phyloP scores from a whole-genome alignment of 2,888 invertebrate genomes.

The Pachymerium ferrugineum region DNA sequence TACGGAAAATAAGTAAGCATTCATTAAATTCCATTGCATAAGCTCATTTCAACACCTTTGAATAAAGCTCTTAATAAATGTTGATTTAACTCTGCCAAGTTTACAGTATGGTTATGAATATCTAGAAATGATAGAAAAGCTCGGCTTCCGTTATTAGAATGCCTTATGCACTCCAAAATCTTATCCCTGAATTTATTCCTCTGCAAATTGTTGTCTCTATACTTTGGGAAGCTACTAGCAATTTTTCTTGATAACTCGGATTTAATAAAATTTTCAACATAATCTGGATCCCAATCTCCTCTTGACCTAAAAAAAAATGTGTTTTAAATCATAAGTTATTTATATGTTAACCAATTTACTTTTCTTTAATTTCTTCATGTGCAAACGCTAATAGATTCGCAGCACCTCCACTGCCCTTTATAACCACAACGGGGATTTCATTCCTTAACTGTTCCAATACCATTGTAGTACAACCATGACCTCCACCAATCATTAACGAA shows the following conservation, averaged over 20 bases:
- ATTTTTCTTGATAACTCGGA: conserved; percentile 47
- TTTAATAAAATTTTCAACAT: conserved; percentile 45
- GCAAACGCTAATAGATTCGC: conserved; percentile 47
- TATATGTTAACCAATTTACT: conserved; percentile 33
- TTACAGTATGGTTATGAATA: conserved; percentile 43
- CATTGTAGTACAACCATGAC: conserved; percentile 44
- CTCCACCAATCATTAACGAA: conserved; percentile 47
- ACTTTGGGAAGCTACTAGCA: conserved; percentile 43
- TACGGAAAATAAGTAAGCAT: background rate
- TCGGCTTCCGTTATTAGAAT: conserved; percentile 44
- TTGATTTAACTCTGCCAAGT: conserved; percentile 46
- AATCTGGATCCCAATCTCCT: conserved; percentile 43
- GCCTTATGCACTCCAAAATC: conserved; percentile 46
- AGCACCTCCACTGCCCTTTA: conserved; percentile 47
- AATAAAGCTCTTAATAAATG: conserved; percentile 46
- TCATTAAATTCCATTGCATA: background rate
- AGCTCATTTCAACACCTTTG: conserved; percentile 41
- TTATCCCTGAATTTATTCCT: conserved; percentile 46
- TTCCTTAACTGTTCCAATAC: conserved; percentile 45
- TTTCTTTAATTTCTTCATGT: conserved; percentile 45
- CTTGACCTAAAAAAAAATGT: conserved; percentile 33
- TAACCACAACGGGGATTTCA: conserved; percentile 46
- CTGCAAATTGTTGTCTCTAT: conserved; percentile 45
- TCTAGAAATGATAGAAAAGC: conserved; percentile 45
- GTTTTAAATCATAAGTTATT: background rate